Conservation (phyloP, 2,888 invertebrate species). For the Epinotia bilunana region DNA sequence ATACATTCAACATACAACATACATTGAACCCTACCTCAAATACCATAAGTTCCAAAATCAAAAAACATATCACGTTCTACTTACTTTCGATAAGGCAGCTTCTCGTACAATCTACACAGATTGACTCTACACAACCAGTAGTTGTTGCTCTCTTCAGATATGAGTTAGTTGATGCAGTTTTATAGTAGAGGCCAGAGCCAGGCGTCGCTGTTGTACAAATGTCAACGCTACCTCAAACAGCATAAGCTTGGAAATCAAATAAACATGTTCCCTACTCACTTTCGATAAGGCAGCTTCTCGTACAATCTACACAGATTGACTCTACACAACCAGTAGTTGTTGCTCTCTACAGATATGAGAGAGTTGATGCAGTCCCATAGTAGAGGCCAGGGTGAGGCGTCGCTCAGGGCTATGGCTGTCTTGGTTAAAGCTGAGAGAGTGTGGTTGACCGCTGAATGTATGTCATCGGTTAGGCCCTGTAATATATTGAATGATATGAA, state of each 20-base stretch:
- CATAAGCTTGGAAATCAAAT: neutral
- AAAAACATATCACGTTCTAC: conserved; percentile 45
- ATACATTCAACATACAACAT: too few species aligned
- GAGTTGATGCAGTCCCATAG: conserved; percentile 85
- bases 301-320: conserved; percentile 82
- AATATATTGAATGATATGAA: neutral
- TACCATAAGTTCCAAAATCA: neutral
- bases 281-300: conserved; percentile 73
- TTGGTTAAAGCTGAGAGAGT: conserved; percentile 86
- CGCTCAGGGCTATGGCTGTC: conserved; percentile 85
- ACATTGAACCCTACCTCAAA: neutral
- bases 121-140: conserved; percentile 94
- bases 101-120: conserved; percentile 72
- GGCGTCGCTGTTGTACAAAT: conserved; percentile 77
- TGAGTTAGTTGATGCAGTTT: conserved; percentile 83
- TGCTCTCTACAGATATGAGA: conserved; percentile 86
- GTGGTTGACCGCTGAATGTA: conserved; percentile 90
- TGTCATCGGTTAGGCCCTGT: conserved; percentile 89
- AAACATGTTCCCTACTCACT: conserved; percentile 58
- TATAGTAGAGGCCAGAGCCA: conserved; percentile 83
- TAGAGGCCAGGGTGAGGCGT: conserved; percentile 85
- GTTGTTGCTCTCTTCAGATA: conserved; percentile 87
- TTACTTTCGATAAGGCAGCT: conserved; percentile 74
- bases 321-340: conserved; percentile 94
- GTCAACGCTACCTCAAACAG: neutral